A percentile compares a stretch with the other conserved stretches of the same genome.
These are phyloP conservation scores for Pomatorhinus ruficollis DNA, from an alignment of 2,113 vertebrate species.

Conservation along the genomic window DNA sequence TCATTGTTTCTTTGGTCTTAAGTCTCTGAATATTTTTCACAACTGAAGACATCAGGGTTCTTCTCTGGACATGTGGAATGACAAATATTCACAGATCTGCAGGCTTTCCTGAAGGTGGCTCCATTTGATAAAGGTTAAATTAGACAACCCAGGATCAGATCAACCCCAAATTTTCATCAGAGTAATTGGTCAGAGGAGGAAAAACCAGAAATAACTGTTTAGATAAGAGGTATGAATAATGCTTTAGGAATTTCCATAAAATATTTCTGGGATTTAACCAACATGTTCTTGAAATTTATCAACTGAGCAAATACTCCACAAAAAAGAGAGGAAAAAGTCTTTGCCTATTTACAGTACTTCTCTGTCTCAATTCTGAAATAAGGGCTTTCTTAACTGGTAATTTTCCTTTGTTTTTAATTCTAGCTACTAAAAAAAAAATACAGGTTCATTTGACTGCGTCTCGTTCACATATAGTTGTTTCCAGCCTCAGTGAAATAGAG, in stretches of 20 bases:
- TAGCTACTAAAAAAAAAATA: neutral
- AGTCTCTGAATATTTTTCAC: neutral
- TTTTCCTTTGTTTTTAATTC: neutral
- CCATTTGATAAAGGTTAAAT: constrained; percentile 54
- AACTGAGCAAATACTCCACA: neutral
- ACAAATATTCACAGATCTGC: neutral
- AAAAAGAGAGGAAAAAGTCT: neutral
- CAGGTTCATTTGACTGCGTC: neutral
- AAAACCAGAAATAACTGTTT: neutral
- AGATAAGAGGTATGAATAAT: neutral
- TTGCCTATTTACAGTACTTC: neutral
- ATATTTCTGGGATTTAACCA: neutral
- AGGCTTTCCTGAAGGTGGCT: constrained; percentile 61
- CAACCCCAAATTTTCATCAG: neutral
- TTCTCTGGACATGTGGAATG: neutral
- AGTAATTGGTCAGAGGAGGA: neutral
- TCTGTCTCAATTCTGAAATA: neutral
- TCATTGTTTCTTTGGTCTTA: neutral
- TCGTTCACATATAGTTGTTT: neutral
- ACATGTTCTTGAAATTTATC: neutral
- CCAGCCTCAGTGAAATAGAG: neutral
- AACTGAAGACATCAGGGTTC: neutral
- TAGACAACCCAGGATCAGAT: neutral
- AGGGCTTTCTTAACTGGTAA: neutral
- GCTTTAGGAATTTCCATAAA: neutral